Percentiles rank a stretch among this genome's conserved stretches.
Conservation (phyloP, 2,797 vertebrate genomes). For the Setipinna tenuifilis region DNA sequence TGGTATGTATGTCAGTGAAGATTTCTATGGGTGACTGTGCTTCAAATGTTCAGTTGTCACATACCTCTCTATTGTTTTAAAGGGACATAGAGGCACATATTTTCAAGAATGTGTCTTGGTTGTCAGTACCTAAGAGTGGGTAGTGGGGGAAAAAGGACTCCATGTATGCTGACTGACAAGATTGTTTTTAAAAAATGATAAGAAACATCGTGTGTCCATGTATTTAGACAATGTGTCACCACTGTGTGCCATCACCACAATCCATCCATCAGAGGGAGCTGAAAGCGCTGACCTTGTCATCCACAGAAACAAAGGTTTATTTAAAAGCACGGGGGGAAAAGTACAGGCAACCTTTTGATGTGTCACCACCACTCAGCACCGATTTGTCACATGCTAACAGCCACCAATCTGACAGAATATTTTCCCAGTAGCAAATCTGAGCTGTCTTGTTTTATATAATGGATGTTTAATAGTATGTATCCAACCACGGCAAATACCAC, state of each 20-base stretch:
- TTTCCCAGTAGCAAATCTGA: conserved; percentile 35
- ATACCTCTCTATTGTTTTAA: not conserved
- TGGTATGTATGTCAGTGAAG: not conserved
- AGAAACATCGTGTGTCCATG: conserved; percentile 33
- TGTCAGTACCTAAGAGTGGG: not conserved
- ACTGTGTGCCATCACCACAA: conserved; percentile 21
- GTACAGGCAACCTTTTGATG: conserved; percentile 35
- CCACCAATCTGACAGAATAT: conserved; percentile 36
- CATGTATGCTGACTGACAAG: conserved; percentile 38
- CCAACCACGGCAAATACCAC: not conserved
- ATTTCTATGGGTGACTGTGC: not conserved
- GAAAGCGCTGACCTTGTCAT: conserved; percentile 46
- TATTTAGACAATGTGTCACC: conserved; percentile 49
- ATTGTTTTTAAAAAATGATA: conserved; percentile 45
- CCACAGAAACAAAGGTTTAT: conserved; percentile 40
- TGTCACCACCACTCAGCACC: conserved; percentile 32
- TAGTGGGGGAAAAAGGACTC: not conserved
- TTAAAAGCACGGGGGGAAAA: conserved; percentile 38
- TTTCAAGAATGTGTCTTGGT: not conserved
- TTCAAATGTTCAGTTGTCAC: not conserved
- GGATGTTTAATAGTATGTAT: not conserved
- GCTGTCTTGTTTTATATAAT: conserved; percentile 33
- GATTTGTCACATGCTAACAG: conserved; percentile 34
- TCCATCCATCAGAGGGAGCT: conserved; percentile 7
- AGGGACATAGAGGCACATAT: not conserved